Evolutionary conservation across 2,113 vertebrate species (phyloP).

Genomic region (Caretta caretta): DNA sequence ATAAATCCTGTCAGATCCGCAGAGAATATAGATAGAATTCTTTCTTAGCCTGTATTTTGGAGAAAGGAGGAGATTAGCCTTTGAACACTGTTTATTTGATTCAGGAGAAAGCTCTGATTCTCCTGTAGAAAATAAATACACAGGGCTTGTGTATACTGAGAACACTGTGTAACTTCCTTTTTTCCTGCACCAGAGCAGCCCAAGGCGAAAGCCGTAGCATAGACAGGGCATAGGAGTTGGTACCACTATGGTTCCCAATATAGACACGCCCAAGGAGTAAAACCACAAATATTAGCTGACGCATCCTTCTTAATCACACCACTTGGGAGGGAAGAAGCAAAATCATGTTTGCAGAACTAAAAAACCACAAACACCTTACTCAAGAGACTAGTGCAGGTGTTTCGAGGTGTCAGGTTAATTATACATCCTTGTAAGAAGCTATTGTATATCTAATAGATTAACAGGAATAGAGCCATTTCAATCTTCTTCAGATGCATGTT

Average conservation of each 20-base stretch:
- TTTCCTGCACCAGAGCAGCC: background rate
- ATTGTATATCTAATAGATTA: background rate
- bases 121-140: background rate
- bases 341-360: background rate
- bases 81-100: background rate
- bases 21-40: background rate
- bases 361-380: background rate
- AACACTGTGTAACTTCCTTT: background rate
- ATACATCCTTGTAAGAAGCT: background rate
- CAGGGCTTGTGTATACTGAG: background rate
- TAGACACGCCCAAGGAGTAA: background rate
- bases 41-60: background rate
- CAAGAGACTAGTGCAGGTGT: background rate
- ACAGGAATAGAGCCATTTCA: background rate
- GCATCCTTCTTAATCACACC: background rate
- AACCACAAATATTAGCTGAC: accelerated
- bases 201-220: background rate
- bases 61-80: background rate
- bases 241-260: background rate
- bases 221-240: background rate
- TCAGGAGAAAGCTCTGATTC: background rate
- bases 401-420: background rate
- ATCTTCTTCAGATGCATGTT: background rate
- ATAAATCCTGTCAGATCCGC: background rate
- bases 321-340: background rate